phyloP scores from a whole-genome alignment of 2,797 vertebrate genomes.

The Chloroceryle amazona region DNA sequence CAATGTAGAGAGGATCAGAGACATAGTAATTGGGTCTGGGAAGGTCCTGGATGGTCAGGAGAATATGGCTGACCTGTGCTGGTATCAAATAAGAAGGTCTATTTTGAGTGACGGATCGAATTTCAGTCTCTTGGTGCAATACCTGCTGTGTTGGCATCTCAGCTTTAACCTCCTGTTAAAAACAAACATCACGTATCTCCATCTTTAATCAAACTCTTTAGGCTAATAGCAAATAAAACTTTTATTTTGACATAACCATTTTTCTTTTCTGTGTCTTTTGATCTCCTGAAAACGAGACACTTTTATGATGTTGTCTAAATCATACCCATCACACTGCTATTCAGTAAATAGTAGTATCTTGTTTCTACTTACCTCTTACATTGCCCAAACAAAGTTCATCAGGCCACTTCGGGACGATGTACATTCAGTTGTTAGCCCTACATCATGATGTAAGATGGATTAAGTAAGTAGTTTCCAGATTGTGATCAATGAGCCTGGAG shows the following conservation, averaged over 20 bases:
- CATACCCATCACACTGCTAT: neutral
- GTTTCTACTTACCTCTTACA: neutral
- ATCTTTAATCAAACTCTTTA: neutral
- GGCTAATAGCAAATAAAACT: neutral
- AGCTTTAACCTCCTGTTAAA: neutral
- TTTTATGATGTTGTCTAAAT: neutral
- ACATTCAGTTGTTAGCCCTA: fast-evolving
- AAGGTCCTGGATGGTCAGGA: neutral
- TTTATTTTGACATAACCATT: neutral
- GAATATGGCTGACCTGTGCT: neutral
- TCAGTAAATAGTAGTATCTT: neutral
- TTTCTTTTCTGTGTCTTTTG: neutral
- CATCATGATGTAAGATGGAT: neutral
- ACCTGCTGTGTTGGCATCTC: neutral
- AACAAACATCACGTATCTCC: neutral
- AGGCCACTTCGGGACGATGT: neutral
- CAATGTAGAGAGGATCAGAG: neutral
- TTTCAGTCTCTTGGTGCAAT: neutral
- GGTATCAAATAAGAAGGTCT: neutral
- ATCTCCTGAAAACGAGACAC: neutral
- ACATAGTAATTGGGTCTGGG: neutral
- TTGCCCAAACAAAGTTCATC: neutral
- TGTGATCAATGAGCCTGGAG: neutral
- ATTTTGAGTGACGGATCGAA: neutral
- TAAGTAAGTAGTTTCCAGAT: neutral